Conservation (phyloP, 2,113 vertebrate species). For the Vidua chalybeata region DNA sequence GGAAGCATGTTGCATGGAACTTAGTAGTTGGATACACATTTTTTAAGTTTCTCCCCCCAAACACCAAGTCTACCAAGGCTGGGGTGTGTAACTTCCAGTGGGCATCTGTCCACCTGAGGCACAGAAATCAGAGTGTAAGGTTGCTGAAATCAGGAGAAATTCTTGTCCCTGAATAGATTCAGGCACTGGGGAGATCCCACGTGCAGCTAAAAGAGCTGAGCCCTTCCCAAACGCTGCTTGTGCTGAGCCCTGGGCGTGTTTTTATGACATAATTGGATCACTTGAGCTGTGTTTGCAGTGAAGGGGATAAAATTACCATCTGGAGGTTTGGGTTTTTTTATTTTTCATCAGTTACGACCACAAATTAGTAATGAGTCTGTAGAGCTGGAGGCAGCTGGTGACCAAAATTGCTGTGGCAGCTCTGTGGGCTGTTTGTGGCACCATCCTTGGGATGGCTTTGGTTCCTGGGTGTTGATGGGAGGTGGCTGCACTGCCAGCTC, state of each 20-base stretch:
- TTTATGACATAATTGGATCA: neutral
- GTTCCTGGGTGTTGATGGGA: neutral
- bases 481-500: neutral
- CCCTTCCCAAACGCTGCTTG: neutral
- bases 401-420: neutral
- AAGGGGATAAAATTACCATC: slow-evolving; percentile 10
- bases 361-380: neutral
- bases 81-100: neutral
- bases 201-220: neutral
- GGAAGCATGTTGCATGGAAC: neutral
- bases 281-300: slow-evolving; percentile 8
- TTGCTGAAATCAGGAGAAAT: neutral
- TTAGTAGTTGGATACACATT: neutral
- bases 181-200: neutral
- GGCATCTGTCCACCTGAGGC: neutral
- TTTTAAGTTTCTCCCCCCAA: neutral
- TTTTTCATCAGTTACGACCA: neutral
- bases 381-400: neutral
- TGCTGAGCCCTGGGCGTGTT: neutral
- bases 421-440: neutral
- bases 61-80: neutral
- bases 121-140: neutral
- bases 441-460: neutral
- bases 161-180: neutral
- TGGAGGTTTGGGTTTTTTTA: neutral